Percentiles rank a stretch among this genome's conserved stretches.
Evolutionary conservation across 2,113 vertebrate genomes (phyloP).

Genomic region (Eretmochelys imbricata): DNA sequence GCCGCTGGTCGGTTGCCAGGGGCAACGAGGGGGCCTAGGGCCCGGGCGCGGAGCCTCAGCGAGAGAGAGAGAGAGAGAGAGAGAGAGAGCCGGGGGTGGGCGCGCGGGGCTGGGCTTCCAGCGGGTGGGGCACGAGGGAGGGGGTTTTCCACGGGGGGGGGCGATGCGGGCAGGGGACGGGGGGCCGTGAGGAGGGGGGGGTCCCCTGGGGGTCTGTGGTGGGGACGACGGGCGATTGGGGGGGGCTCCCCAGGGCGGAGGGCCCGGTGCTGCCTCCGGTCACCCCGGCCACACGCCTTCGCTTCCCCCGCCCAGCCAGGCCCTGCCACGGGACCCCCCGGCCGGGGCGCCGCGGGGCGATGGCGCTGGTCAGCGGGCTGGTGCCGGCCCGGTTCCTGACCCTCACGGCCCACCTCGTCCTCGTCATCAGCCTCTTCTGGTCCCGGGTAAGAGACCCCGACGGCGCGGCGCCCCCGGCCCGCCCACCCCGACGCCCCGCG

Average conservation of each 20-base stretch:
- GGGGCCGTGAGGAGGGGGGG: too few species aligned
- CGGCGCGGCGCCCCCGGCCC: too few species aligned
- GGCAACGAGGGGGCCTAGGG: background rate
- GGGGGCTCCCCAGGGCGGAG: too few species aligned
- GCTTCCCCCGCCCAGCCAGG: background rate
- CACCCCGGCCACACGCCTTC: background rate
- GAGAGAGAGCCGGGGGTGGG: background rate
- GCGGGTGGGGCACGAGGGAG: background rate
- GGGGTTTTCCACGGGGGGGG: too few species aligned
- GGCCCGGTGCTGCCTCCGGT: background rate
- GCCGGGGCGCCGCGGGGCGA: constrained; percentile 18
- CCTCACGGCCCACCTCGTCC: constrained; percentile 87
- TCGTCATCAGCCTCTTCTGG: constrained; percentile 92
- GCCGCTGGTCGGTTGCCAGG: background rate
- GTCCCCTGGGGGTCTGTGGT: too few species aligned
- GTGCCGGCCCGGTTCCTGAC: constrained; percentile 90
- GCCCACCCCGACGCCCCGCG: too few species aligned
- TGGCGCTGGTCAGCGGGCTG: constrained; percentile 83
- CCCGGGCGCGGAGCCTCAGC: background rate
- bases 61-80: background rate
- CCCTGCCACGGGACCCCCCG: background rate
- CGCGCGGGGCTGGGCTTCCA: background rate
- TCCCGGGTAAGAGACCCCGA: constrained; percentile 83
- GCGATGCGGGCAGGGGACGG: background rate
- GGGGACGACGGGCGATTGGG: too few species aligned